Percentiles rank a stretch among this genome's conserved stretches.
Evolutionary conservation across 2,888 invertebrate genomes (phyloP).

Genomic region (Himalopsyche kuldschensis): DNA sequence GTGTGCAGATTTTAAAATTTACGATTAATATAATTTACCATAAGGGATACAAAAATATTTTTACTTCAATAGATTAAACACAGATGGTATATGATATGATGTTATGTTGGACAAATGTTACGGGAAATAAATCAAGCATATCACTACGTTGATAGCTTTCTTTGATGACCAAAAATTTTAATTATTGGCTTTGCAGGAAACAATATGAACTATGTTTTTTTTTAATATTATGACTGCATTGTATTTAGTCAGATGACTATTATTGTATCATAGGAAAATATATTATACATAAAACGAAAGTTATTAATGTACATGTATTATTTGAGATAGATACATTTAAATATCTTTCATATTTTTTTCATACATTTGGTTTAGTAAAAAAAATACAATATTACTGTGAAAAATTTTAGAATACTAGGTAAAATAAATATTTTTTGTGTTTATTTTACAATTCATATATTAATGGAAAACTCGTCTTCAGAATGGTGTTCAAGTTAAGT

Average conservation of each 20-base stretch:
- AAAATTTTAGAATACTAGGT: background rate
- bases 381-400: background rate
- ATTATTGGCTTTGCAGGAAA: too few relatives aligned
- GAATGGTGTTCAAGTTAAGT: background rate
- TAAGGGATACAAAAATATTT: background rate
- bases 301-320: background rate
- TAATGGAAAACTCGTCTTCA: background rate
- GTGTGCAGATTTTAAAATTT: background rate
- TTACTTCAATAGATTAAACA: background rate
- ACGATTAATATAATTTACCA: background rate
- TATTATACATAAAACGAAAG: background rate
- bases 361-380: background rate
- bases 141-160: too few relatives aligned
- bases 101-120: background rate
- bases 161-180: too few relatives aligned
- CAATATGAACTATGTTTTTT: too few relatives aligned
- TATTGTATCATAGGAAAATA: background rate
- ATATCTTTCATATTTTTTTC: background rate
- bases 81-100: background rate
- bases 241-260: background rate
- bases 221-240: too few relatives aligned
- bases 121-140: too few relatives aligned
- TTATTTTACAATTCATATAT: slow-evolving; percentile 12
- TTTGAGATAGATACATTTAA: slow-evolving; percentile 3
- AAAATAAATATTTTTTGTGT: background rate